Evolutionary conservation across 2,888 invertebrate genomes (phyloP), one percentile per base, ranked within the genome.

Genomic region (Rotaria socialis): DNA sequence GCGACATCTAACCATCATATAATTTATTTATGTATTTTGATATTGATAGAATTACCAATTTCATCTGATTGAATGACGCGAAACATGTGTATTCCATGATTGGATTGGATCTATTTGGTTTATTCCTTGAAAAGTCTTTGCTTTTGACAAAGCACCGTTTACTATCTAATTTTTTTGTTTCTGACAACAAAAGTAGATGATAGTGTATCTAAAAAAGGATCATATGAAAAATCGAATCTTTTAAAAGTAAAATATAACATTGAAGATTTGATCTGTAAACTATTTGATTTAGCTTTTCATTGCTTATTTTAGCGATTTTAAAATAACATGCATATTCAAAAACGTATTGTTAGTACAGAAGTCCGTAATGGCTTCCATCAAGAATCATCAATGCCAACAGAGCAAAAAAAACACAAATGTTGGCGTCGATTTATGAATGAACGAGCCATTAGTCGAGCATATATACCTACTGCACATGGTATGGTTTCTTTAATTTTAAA

Each of bases 401-500:
- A 67, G 35, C 67, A 67, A 67, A 27, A 16, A 6, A 35, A 35
- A 19, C 67, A 67, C 27, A 67, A 80, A 47, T 80, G 47, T 80
- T 80, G 80, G 80, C 43, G 80, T 24, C 80, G 80, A 24, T 80
- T 80, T 80, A 80, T 80, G 80, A 80, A 80, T 80, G 47, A 22
- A 80, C 43, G 80, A 47, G 80, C n/a, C 2, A 47, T 47, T 80
- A 47, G 47, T 7, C 43, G 47, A 80, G 80, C 80, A 3, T 80
- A 80, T 80, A 14, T 80, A 80, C 80, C 80, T 24, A 80, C 80
- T 2, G n/a, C 14, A 24, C 11, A 80, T n/a, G 67, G 67, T 67
- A 67, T 1, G 7, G 2, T 19, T 67, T 67, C 4, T 19, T 35
- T 7, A 35, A 67, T 27, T 1, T 60, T 11, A 22, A 60, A 24